These are phyloP conservation scores for Candoia aspera DNA, from an alignment of 2,113 vertebrate genomes.

Conservation along the genomic window DNA sequence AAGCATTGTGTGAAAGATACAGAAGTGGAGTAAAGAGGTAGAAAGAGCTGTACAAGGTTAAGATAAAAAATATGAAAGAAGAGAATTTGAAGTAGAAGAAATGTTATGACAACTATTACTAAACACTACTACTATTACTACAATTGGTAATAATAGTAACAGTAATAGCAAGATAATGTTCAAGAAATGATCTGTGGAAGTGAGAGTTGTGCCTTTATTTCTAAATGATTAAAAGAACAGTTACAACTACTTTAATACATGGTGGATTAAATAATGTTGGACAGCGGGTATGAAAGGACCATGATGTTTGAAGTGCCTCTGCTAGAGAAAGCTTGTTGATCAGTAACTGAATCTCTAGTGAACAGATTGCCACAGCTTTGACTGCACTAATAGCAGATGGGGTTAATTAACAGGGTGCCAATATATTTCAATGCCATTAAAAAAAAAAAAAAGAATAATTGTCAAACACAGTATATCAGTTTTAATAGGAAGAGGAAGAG, in stretches of 20 bases:
- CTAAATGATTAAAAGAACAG: constrained; percentile 24
- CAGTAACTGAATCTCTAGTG: constrained; percentile 61
- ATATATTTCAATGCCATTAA: constrained; percentile 55
- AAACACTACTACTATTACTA: neutral
- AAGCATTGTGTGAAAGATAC: neutral
- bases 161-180: neutral
- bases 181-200: neutral
- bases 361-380: constrained; percentile 58
- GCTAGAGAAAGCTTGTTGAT: constrained; percentile 43
- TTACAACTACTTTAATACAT: constrained; percentile 53
- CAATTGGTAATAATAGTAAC: neutral
- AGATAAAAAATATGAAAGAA: neutral
- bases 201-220: neutral
- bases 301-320: constrained; percentile 42
- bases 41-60: neutral
- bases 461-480: constrained; percentile 62
- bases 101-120: neutral
- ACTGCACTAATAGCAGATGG: constrained; percentile 64
- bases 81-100: neutral
- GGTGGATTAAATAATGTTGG: constrained; percentile 40
- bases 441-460: constrained; percentile 47
- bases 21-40: neutral
- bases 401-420: constrained; percentile 71
- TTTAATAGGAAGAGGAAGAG: constrained; percentile 47
- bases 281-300: constrained; percentile 1